Base-by-base conservation (phyloP, 2,797 vertebrate genomes). In the Carcharodon carcharias region DNA sequence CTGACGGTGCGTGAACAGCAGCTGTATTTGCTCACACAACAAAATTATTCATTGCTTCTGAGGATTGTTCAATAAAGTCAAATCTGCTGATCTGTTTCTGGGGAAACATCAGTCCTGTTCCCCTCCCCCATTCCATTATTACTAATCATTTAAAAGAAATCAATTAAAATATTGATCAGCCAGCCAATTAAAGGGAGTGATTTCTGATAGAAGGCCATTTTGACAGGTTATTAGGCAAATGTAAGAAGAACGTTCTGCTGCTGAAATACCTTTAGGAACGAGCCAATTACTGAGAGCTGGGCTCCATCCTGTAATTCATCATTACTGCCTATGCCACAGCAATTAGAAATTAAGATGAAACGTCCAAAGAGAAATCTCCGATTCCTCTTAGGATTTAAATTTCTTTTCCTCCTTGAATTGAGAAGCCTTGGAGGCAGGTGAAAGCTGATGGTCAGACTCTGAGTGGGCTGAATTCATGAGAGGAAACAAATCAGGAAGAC, bases 211-310 rank as follows among this genome's bases (percentile, higher is more conserved):
- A 92, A 92, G 89, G 89, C 89, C 31, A 63, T 63, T 63, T 63
- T 35, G 89, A 92, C 89, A 18, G 58, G 31, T 92, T 92, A 92
- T 92, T 92, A 92, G 35, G 58, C 16, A 63, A 92, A 92, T 92
- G 89, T 92, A 63, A 18, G n/a, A n/a, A 18, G 6, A 8, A 61
- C 31, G 58, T 91, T 91, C 14, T 85, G 35, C 35, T 18, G 58
- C 58, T 14, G 58, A 91, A 35, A n/a, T 40, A 21, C 12, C 89
- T n/a, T n/a, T 61, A 92, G 58, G 14, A 63, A 63, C 31, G 14
- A 92, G 31, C 6, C 89, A 92, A n/a, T 92, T 21, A 92, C 87
- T 31, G 54, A 92, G 89, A 40, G 58, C 31, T 9, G 21, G 21
- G 82, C 23, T 21, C 5, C 35, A n/a, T n/a, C 89, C 58, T 63